Base-by-base conservation (phyloP, 2,888 invertebrate genomes). In the Xanthorhoe designata region DNA sequence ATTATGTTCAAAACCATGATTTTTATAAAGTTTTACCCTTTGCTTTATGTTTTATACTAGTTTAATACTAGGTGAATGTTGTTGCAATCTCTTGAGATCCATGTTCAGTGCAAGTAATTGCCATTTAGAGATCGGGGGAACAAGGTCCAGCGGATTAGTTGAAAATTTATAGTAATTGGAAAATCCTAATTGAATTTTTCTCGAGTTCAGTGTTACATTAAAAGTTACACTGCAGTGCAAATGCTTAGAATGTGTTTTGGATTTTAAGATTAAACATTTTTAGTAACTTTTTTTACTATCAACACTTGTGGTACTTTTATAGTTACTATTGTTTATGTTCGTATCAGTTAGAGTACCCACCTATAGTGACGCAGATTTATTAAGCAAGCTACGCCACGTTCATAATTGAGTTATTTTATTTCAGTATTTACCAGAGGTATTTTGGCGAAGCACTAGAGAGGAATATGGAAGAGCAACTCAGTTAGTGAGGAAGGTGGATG, bases 371-470 rank as follows among this genome's bases (percentile, higher is more conserved):
- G n/a, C n/a, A n/a, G n/a, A n/a, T n/a, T n/a, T n/a, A n/a, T n/a
- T n/a, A n/a, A n/a, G n/a, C n/a, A n/a, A n/a, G n/a, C n/a, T n/a
- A n/a, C n/a, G n/a, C n/a, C n/a, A n/a, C n/a, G n/a, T n/a, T n/a
- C n/a, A n/a, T n/a, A n/a, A n/a, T n/a, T n/a, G n/a, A n/a, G n/a
- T n/a, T n/a, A n/a, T 24, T 24, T 24, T 24, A 3, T 24, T 59
- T 18, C 38, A 95, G 95, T 92, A 94, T 69, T 91, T 95, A 84
- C 94, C 95, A 0, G 94, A 95, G 74, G 88, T 93, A 71, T 96
- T 96, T 84, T 97, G 96, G 96, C 91, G 94, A 35, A 92, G 94
- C 59, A 91, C 94, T 7, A 94, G 96, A 6, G 94, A 94, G 73
- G 96, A 96, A 81, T 96, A 96, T 76, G 93, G 95, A 75, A 91